Evolutionary conservation across 2,888 invertebrate species (phyloP).

Genomic region (Trissoscelio sp.): DNA sequence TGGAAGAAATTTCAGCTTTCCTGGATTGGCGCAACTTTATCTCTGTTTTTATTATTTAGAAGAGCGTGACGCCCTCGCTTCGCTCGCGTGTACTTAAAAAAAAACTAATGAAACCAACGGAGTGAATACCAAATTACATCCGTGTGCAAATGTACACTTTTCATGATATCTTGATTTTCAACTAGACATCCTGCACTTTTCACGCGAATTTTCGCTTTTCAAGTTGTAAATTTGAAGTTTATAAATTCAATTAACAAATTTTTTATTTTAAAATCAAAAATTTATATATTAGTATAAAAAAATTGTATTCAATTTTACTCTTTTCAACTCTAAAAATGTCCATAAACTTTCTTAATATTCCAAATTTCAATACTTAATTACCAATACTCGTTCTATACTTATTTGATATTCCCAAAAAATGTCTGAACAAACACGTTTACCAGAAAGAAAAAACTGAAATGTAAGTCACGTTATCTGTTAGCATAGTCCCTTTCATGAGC

Average conservation of each 20-base stretch:
- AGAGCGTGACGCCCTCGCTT: constrained; percentile 63
- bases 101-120: constrained; percentile 47
- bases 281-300: no score
- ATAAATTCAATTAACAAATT: no score
- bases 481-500: constrained; percentile 5
- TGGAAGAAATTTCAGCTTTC: constrained; percentile 30
- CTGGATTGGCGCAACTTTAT: constrained; percentile 37
- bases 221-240: no score
- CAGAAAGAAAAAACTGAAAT: background rate
- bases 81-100: constrained; percentile 44
- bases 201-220: no score
- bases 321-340: no score
- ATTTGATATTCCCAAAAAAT: background rate
- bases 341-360: background rate
- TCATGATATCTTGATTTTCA: constrained; percentile 41
- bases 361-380: background rate
- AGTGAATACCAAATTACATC: constrained; percentile 61
- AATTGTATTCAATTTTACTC: background rate
- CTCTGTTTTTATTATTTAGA: constrained; percentile 61
- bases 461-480: constrained; percentile 18
- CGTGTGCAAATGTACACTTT: constrained; percentile 48
- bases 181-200: no score
- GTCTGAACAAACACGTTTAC: constrained; percentile 3
- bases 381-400: background rate
- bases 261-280: no score